Evolutionary conservation across 2,113 vertebrate species (phyloP), one percentile per base, ranked within the genome.

Genomic region (Coturnix japonica): DNA sequence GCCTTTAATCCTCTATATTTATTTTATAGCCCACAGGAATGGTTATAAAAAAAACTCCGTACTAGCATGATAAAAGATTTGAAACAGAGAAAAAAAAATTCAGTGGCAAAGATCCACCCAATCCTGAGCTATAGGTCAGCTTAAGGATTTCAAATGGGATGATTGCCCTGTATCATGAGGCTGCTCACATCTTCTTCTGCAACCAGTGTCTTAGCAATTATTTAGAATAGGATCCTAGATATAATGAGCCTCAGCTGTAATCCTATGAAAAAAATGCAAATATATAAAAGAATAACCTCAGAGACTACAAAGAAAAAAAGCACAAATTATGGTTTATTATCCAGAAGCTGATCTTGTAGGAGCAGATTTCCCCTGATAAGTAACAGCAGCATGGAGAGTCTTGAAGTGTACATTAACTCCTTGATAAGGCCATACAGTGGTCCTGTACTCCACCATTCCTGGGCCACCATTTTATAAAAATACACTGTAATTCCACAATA

Each of bases 1-100:
- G 84, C 25, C 63, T 61, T 85, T 91, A 96, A 90, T 94, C 89
- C 75, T 87, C 39, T 33, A 83, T 71, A 84, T 91, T 82, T 92
- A 87, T 85, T 92, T 93, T 95, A 85, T 82, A 93, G 67, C 84
- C 51, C 64, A 64, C 5, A 53, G 67, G 75, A 91, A 80, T 1
- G 1, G 35, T 56, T 39, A 82, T 41, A 44, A 59, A 72, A 72
- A 22, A 25, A 30, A 51, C 43, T 84, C 49, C 59, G 33, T 35
- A 11, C 21, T 63, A 70, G 49, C 41, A 89, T 57, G 41, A 85
- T 25, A 33, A 5, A 44, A 82, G 33, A 70, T 65, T 49, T 91
- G 63, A 92, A 72, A 87, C 30, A 44, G 31, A 44, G 19, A 26
- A 51, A 49, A 53, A 53, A 53, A 78, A 8, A 49, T 83, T 67